Evolutionary conservation across 2,113 vertebrate genomes (phyloP).

Genomic region (Syngnathus scovelli): DNA sequence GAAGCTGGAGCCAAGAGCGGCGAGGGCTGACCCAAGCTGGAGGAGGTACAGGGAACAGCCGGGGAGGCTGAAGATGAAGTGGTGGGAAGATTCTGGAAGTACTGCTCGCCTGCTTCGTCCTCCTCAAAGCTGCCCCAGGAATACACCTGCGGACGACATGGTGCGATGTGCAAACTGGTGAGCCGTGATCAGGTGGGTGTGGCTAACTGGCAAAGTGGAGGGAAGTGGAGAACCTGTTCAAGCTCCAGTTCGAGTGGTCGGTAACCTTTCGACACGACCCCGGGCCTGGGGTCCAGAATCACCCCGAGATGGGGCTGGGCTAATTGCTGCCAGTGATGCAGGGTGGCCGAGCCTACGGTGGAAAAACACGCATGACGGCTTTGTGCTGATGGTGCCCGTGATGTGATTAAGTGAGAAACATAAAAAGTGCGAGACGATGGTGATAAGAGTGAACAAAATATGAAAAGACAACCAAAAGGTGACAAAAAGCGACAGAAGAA

Average conservation of each 20-base stretch:
- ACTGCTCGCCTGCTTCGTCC: slow-evolving; percentile 92
- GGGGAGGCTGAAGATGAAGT: slow-evolving; percentile 59
- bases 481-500: background rate
- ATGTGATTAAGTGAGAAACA: background rate
- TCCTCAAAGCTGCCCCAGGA: slow-evolving; percentile 88
- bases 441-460: background rate
- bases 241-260: slow-evolving; percentile 88
- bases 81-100: slow-evolving; percentile 90
- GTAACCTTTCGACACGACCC: slow-evolving; percentile 95
- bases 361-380: slow-evolving; percentile 11
- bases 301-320: slow-evolving; percentile 96
- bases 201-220: too few relatives aligned
- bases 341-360: slow-evolving; percentile 85
- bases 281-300: slow-evolving; percentile 89
- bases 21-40: slow-evolving; percentile 7
- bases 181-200: too few relatives aligned
- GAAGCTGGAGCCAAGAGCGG: slow-evolving; percentile 28
- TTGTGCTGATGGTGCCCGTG: background rate
- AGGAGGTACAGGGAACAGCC: slow-evolving; percentile 70
- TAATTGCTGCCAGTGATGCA: slow-evolving; percentile 98
- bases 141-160: slow-evolving; percentile 39
- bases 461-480: background rate
- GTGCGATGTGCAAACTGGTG: too few relatives aligned
- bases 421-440: background rate
- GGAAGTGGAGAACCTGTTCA: slow-evolving; percentile 76